Conservation (phyloP, 2,113 vertebrate genomes). For the Microcebus lehilahytsara region DNA sequence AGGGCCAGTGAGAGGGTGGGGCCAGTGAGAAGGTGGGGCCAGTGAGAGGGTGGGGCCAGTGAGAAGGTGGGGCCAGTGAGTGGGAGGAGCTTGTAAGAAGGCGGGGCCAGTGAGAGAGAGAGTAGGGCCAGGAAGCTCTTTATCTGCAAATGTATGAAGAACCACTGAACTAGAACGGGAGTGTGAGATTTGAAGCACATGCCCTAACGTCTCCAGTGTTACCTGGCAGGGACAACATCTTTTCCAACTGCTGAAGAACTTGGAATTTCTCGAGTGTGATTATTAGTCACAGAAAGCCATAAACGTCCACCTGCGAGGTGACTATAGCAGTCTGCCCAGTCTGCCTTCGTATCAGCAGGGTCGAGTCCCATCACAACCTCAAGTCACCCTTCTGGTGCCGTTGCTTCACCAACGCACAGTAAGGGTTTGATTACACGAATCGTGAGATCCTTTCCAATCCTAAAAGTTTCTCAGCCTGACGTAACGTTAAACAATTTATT, state of each 20-base stretch:
- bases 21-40: not conserved
- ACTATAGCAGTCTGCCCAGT: rapidly evolving
- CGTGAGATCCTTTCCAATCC: not conserved
- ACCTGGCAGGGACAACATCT: not conserved
- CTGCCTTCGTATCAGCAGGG: not conserved
- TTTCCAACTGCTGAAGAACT: not conserved
- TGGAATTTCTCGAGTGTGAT: not conserved
- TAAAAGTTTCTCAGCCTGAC: not conserved
- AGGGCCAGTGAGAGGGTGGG: not conserved
- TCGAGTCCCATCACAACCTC: not conserved
- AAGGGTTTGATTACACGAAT: not conserved
- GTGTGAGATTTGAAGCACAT: not conserved
- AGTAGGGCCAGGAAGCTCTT: not conserved
- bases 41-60: rapidly evolving
- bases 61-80: no score
- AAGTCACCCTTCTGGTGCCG: not conserved
- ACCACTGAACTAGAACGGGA: not conserved
- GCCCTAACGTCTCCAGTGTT: not conserved
- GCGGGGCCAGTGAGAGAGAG: not conserved
- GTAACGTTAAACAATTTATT: not conserved
- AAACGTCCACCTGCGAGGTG: no score
- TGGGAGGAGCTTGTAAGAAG: no score
- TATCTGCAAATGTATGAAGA: not conserved
- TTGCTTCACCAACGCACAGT: not conserved
- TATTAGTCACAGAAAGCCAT: no score